These are phyloP conservation scores for Hymenopus coronatus DNA, from an alignment of 2,888 invertebrate genomes.

Conservation along the genomic window DNA sequence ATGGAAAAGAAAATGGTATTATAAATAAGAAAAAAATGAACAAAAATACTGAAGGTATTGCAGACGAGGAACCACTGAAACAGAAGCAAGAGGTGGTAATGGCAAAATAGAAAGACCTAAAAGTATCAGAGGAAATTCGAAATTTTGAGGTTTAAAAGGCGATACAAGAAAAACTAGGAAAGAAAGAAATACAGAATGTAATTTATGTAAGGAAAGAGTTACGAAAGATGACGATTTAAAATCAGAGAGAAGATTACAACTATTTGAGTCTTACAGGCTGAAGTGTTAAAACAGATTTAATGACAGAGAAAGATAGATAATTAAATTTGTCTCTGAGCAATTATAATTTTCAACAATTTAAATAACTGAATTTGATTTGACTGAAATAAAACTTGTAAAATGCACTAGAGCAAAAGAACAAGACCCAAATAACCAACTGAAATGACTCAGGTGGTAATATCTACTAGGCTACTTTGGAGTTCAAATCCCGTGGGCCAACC, in stretches of 20 bases:
- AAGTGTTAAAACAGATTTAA: neutral
- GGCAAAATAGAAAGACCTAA: neutral
- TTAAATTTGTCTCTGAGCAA: neutral
- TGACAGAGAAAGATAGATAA: neutral
- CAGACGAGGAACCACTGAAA: too few relatives aligned
- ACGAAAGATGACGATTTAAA: neutral
- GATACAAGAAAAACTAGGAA: neutral
- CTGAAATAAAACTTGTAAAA: neutral
- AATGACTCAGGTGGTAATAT: too few relatives aligned
- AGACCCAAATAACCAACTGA: neutral
- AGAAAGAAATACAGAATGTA: neutral
- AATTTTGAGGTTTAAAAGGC: neutral
- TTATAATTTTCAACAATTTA: neutral
- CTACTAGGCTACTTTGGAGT: too few relatives aligned
- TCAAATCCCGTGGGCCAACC: too few relatives aligned
- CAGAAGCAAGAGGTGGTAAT: neutral
- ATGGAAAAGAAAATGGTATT: too few relatives aligned
- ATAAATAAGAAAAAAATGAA: too few relatives aligned
- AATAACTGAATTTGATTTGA: neutral
- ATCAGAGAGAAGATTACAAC: neutral
- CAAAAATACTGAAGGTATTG: too few relatives aligned
- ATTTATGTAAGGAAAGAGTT: neutral
- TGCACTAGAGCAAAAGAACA: neutral
- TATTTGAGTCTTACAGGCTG: neutral
- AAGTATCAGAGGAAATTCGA: too few relatives aligned